Evolutionary conservation across 2,113 vertebrate genomes (phyloP), one percentile per base, ranked within the genome.

Genomic region (Spea bombifrons): DNA sequence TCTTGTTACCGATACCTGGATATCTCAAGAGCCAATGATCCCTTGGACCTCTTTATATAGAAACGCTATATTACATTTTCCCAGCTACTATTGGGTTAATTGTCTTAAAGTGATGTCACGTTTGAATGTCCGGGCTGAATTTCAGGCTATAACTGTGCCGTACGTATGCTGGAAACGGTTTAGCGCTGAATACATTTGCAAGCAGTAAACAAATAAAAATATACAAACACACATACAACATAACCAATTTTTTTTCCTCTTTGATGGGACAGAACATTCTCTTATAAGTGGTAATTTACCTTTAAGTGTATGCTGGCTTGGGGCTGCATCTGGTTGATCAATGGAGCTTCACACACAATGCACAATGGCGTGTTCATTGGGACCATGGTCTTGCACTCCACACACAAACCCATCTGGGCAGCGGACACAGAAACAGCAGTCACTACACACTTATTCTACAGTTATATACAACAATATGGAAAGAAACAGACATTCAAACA

Each of bases 331-430:
- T 94, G 94, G n/a, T 84, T 88, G 30, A 83, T 74, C 50, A 94
- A 71, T 3, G 92, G 86, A 0, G 92, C 86, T 59, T 97, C 95
- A 80, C 96, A 98, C n/a, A 96, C 90, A 74, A 98, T 88, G 83
- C 97, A 98, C 10, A 83, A 83, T 4, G 85, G 82, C 0, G 92
- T 90, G 78, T 94, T 96, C 80, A 88, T 88, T 43, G 95, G 96
- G 49, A 97, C 92, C 81, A 92, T 66, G 57, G 86, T 84, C 71
- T 87, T 88, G 82, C 97, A 98, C 70, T 89, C 91, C 44, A 88
- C 76, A 86, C 96, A 98, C 0, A 88, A 81, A 9, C 90, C 84
- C 89, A 90, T 88, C 97, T 97, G 87, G 63, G 48, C 10, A 55
- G 9, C 66, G 1, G 50, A 52, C 50, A 52, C 50, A 67, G 10